Conservation (phyloP, 2,888 invertebrate genomes). For the Phymatocera aterrima region DNA sequence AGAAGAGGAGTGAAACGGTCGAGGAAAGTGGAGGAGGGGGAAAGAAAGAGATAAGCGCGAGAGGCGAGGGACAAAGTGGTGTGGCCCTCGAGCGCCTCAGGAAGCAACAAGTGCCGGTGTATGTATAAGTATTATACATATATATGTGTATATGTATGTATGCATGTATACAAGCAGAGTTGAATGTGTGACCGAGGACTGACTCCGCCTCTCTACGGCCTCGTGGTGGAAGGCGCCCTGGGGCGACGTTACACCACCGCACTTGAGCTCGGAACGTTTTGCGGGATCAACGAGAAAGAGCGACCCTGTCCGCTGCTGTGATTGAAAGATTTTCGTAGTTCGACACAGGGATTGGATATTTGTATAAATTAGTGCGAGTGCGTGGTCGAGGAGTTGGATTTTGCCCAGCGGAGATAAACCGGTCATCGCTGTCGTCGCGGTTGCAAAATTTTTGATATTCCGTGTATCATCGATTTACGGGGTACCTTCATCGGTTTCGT, state of each 20-base stretch:
- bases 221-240: conserved; percentile 43
- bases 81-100: conserved; percentile 11
- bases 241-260: conserved; percentile 43
- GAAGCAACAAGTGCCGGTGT: conserved; percentile 26
- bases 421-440: neutral
- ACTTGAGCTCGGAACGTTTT: conserved; percentile 39
- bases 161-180: neutral
- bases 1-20: no score
- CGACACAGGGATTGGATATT: neutral
- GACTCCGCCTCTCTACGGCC: conserved; percentile 33
- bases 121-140: neutral
- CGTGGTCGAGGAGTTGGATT: no score
- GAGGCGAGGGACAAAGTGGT: neutral
- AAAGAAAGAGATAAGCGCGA: neutral
- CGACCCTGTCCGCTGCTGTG: neutral
- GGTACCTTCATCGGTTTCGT: no score
- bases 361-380: no score
- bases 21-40: neutral
- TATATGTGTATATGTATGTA: neutral
- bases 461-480: no score
- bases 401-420: neutral
- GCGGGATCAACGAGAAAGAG: conserved; percentile 14
- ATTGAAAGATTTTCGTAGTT: conserved; percentile 15
- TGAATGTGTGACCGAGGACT: neutral
- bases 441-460: no score